Conservation (phyloP, 2,888 invertebrate genomes). For the Netelia fuscicornis region DNA sequence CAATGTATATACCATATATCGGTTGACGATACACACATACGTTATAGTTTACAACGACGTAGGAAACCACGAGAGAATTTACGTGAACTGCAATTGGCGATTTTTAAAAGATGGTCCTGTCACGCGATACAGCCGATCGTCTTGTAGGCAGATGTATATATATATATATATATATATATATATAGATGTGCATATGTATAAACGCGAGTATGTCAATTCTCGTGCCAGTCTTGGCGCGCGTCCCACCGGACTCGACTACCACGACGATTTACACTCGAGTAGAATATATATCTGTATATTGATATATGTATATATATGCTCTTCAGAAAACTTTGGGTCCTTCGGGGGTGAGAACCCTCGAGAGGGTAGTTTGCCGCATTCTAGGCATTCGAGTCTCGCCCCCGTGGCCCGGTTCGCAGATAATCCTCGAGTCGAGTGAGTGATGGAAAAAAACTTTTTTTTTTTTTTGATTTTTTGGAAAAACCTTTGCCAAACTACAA, state of each 20-base stretch:
- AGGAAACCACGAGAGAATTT: not conserved
- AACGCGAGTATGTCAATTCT: not conserved
- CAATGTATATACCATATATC: not conserved
- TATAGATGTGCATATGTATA: not conserved
- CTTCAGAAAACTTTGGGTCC: conserved; percentile 19
- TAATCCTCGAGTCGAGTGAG: too few species aligned
- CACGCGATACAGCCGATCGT: conserved; percentile 75
- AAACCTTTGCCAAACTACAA: too few species aligned
- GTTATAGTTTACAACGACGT: too few species aligned
- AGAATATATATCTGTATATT: conserved; percentile 14
- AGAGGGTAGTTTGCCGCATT: conserved; percentile 41
- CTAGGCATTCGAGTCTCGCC: not conserved
- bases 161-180: not conserved
- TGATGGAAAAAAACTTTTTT: not conserved
- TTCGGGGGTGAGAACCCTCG: conserved; percentile 9
- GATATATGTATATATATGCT: not conserved
- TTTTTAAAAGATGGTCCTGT: conserved; percentile 74
- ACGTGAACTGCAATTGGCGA: conserved; percentile 79
- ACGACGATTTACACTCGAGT: conserved; percentile 38
- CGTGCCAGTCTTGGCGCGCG: not conserved
- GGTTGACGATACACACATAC: not conserved
- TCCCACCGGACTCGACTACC: conserved; percentile 35
- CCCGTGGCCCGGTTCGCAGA: not conserved
- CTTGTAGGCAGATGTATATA: conserved; percentile 65
- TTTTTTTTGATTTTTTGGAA: not conserved